Base-by-base conservation (phyloP, 1,140 invertebrate genomes). In the Cydia splendana region DNA sequence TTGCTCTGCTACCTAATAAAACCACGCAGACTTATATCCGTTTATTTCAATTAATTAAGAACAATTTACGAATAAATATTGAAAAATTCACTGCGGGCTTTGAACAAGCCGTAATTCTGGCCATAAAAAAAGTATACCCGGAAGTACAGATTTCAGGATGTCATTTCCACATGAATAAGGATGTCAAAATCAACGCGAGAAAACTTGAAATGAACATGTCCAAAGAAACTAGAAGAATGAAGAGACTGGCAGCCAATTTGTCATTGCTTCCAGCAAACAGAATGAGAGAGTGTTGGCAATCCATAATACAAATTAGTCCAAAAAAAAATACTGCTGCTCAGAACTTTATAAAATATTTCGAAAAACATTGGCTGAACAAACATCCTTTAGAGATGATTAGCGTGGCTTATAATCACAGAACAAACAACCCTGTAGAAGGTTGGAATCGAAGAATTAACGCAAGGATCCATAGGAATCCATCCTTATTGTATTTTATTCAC, bases 351-450 rank as follows among this genome's bases (percentile, higher is more conserved):
- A 20, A 20, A 57, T 57, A 57, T 57, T 57, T 57, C 53, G 53
- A 57, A 57, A 57, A 57, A 57, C 53, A 57, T 57, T 57, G 53
- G 53, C 53, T 20, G 53, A 57, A 57, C 53, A 57, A 57, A 57
- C 53, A 20, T 57, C 53, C 53, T 57, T 20, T 57, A 57, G 53
- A 57, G 53, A 57, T 57, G 53, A 18, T 57, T 57, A 57, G 53
- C 53, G n/a, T 57, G n/a, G 53, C 53, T 5, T 57, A 7, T 20
- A 18, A 57, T 20, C 53, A 57, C 53, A 18, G 53, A 18, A 57
- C 53, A 18, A 57, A 18, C n/a, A 57, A 20, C n/a, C n/a, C 53
- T 57, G 53, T 57, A 20, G 53, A 57, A 20, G 53, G 53, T 18
- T 57, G 53, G 53, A 18, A 57, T 57, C 53, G 53, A 20, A 57